phyloP scores from a whole-genome alignment of 1,140 invertebrate species.

The Camponotus vicinus region DNA sequence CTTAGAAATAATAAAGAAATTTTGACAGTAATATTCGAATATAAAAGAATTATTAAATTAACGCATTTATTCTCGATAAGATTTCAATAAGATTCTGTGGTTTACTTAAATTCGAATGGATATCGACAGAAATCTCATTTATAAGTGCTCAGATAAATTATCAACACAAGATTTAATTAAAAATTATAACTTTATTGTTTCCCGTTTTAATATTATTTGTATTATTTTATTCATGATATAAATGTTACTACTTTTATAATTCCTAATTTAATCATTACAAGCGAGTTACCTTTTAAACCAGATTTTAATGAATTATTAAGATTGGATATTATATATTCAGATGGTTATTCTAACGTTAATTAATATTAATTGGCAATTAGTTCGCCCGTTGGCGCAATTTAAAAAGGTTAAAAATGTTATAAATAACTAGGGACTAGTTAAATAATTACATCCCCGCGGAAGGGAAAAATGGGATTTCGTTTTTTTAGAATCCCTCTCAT shows the following conservation, averaged over 20 bases:
- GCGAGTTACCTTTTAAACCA: background rate
- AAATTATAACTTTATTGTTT: background rate
- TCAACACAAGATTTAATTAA: background rate
- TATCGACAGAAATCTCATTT: background rate
- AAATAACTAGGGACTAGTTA: background rate
- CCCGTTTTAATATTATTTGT: background rate
- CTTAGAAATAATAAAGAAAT: background rate
- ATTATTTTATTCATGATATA: slow-evolving; percentile 4
- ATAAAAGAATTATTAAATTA: background rate
- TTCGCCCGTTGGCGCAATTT: background rate
- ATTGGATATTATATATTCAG: background rate
- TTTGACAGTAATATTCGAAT: too few relatives aligned
- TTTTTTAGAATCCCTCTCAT: slow-evolving; percentile 39
- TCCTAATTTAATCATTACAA: background rate
- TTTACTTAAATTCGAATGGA: background rate
- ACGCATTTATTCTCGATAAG: background rate
- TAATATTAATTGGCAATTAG: slow-evolving; percentile 34
- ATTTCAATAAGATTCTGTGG: too few relatives aligned
- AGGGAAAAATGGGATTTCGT: background rate
- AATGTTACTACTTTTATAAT: background rate
- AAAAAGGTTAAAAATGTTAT: slow-evolving; percentile 3
- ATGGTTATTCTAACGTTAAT: too few relatives aligned
- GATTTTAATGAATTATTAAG: background rate
- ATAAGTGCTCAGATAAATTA: background rate
- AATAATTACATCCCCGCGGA: background rate